Conservation (phyloP, 2,113 vertebrate genomes). For the Mobula birostris region DNA sequence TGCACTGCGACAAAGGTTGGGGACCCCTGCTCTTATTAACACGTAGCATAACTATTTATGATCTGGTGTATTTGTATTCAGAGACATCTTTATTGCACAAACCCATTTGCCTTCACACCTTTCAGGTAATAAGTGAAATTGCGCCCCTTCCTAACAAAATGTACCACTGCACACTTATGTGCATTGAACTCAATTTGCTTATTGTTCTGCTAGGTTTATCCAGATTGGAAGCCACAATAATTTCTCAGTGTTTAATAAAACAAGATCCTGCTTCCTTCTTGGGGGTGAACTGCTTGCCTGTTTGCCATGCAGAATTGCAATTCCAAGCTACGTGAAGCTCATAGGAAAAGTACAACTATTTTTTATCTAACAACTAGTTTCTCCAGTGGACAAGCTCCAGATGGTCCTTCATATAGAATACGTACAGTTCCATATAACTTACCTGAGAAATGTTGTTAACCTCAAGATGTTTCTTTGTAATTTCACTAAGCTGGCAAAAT, state of each 20-base stretch:
- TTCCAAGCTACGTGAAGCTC: background rate
- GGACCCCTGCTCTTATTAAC: too few relatives aligned
- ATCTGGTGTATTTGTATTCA: too few relatives aligned
- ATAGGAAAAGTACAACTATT: background rate
- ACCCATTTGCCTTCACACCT: too few relatives aligned
- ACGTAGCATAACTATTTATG: too few relatives aligned
- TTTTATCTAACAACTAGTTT: background rate
- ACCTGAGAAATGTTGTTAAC: slow-evolving; percentile 55
- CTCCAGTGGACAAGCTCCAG: background rate
- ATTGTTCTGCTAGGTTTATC: background rate
- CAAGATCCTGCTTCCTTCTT: background rate
- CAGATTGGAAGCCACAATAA: background rate
- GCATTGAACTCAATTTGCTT: background rate
- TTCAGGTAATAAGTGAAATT: too few relatives aligned
- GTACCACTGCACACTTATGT: background rate
- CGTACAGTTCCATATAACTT: slow-evolving; percentile 27
- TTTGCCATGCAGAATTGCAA: background rate
- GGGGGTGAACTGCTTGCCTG: background rate
- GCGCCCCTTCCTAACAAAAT: background rate
- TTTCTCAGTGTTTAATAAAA: background rate
- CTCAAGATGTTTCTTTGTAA: slow-evolving; percentile 54
- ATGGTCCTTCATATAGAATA: background rate
- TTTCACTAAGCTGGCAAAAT: slow-evolving; percentile 67
- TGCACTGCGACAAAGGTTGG: too few relatives aligned
- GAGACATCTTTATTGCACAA: too few relatives aligned